Evolutionary conservation across 2,888 invertebrate genomes (phyloP).

Genomic region (Auanema sp.): DNA sequence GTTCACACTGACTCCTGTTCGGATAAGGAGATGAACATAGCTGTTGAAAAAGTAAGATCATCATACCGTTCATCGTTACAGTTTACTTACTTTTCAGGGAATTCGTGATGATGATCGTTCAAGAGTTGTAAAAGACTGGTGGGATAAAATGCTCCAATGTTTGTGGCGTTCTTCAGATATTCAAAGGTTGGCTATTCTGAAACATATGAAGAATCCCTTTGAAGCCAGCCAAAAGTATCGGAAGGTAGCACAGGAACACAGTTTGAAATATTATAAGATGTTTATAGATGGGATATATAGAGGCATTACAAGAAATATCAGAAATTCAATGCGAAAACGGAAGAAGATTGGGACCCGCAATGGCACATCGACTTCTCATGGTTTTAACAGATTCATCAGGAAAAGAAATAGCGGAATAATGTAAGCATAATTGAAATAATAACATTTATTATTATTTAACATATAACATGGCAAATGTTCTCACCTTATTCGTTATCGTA

Average conservation of each 20-base stretch:
- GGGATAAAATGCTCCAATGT: constrained; percentile 37
- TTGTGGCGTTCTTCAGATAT: constrained; percentile 29
- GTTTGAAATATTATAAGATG: no score
- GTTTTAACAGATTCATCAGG: constrained; percentile 40
- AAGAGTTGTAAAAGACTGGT: constrained; percentile 37
- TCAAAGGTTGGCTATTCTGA: constrained; percentile 31
- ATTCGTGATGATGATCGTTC: constrained; percentile 19
- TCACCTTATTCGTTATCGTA: no score
- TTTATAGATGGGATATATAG: constrained; percentile 30
- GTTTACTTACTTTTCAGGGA: no score
- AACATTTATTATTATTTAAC: no score
- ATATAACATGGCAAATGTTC: no score
- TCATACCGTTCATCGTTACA: no score
- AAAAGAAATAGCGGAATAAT: constrained; percentile 28
- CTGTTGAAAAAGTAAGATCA: no score
- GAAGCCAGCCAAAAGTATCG: constrained; percentile 22
- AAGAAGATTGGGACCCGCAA: constrained; percentile 30
- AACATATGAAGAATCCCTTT: constrained; percentile 32
- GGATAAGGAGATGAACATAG: no score
- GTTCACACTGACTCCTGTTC: no score
- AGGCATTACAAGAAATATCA: constrained; percentile 27
- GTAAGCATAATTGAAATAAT: no score
- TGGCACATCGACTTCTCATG: constrained; percentile 34
- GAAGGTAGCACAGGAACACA: constrained; percentile 12
- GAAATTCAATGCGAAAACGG: constrained; percentile 32